These are phyloP conservation scores for Drosophila biarmipes DNA, from an alignment of 1,140 invertebrate genomes.

Conservation along the genomic window DNA sequence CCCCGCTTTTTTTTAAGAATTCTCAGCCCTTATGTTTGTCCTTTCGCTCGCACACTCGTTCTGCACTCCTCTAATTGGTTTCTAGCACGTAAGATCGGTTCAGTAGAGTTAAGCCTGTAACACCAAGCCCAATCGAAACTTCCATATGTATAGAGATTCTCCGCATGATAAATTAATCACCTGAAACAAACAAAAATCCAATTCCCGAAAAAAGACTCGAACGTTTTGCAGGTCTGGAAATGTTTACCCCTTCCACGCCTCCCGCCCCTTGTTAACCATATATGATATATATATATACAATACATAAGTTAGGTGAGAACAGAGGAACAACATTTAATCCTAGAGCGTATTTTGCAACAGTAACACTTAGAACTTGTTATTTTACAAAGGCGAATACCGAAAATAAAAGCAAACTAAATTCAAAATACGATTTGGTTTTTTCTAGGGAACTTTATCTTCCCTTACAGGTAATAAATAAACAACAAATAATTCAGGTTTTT, in stretches of 20 bases:
- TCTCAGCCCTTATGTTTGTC: neutral
- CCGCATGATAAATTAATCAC: neutral
- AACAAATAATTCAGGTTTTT: too few relatives aligned
- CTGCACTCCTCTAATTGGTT: constrained; percentile 20
- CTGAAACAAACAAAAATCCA: neutral
- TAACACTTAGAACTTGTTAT: constrained; percentile 38
- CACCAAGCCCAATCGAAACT: constrained; percentile 15
- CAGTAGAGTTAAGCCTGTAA: constrained; percentile 11
- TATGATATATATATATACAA: neutral
- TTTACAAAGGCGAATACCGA: constrained; percentile 7
- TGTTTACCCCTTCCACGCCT: constrained; percentile 3
- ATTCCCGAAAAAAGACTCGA: neutral
- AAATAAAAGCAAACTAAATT: constrained; percentile 32
- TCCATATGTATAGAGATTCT: constrained; percentile 18
- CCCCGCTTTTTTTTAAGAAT: neutral
- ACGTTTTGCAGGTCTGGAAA: constrained; percentile 1
- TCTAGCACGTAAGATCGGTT: constrained; percentile 2
- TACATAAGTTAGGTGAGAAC: neutral
- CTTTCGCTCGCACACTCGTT: constrained; percentile 17
- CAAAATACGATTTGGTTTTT: neutral
- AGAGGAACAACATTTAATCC: constrained; percentile 7
- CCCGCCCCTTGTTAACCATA: constrained; percentile 13
- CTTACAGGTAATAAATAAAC: too few relatives aligned
- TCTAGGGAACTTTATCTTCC: too few relatives aligned
- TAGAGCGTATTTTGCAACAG: constrained; percentile 15